Conservation (phyloP, 2,888 invertebrate species). For the Onthophagus sagittarius region DNA sequence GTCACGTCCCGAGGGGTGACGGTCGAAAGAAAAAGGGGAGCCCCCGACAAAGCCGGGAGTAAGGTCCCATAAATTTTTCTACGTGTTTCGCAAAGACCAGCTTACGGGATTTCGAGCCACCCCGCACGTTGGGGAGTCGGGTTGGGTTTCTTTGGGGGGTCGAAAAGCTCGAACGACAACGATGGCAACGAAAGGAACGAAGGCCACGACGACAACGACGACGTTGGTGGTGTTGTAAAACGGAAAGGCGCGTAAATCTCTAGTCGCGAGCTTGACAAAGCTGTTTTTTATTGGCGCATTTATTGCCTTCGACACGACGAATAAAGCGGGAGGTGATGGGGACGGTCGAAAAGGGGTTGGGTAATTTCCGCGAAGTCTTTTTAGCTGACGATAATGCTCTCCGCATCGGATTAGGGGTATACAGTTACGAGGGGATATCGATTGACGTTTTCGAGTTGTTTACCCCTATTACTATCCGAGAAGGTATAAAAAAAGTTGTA, state of each 20-base stretch:
- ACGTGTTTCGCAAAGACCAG: constrained; percentile 9
- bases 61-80: constrained; percentile 12
- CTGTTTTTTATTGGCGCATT: constrained; percentile 13
- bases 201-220: too few relatives aligned
- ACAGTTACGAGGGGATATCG: neutral
- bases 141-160: neutral
- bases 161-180: neutral
- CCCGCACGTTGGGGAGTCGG: neutral
- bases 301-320: neutral
- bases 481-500: neutral
- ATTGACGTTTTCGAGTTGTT: neutral
- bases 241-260: constrained; percentile 10
- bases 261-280: constrained; percentile 6
- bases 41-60: constrained; percentile 2
- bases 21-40: neutral
- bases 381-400: neutral
- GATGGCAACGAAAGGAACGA: too few relatives aligned
- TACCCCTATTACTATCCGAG: constrained; percentile 2
- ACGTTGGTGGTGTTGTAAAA: neutral
- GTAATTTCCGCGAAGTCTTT: neutral
- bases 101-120: neutral
- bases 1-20: neutral
- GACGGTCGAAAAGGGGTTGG: neutral
- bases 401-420: neutral
- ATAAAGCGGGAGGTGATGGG: neutral